These are phyloP conservation scores for Spinibarbus caldwelli DNA, from an alignment of 2,797 vertebrate genomes.

Conservation along the genomic window DNA sequence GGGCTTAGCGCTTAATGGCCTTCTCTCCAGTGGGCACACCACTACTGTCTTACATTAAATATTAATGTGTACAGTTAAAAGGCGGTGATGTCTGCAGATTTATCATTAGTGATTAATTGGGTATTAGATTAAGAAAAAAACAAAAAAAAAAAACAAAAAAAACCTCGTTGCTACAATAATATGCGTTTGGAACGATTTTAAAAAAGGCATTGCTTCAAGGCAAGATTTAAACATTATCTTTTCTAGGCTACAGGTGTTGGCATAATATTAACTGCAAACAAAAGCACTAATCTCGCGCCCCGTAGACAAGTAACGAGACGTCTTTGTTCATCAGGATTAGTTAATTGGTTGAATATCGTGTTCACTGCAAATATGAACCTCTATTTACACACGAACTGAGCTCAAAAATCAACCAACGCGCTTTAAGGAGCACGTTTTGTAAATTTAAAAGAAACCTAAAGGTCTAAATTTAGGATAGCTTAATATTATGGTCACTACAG, in stretches of 20 bases:
- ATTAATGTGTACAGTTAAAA: constrained; percentile 38
- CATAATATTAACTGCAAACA: constrained; percentile 57
- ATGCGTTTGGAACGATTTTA: neutral
- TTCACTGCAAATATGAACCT: constrained; percentile 53
- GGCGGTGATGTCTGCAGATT: neutral
- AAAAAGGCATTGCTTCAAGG: constrained; percentile 19
- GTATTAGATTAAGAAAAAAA: neutral
- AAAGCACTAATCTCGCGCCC: constrained; percentile 57
- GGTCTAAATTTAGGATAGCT: neutral
- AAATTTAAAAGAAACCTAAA: neutral
- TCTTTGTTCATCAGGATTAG: constrained; percentile 59
- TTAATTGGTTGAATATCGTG: constrained; percentile 50
- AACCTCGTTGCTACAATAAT: neutral
- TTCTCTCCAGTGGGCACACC: constrained; percentile 54
- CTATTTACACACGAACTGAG: constrained; percentile 33
- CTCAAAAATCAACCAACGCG: constrained; percentile 17
- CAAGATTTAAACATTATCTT: constrained; percentile 44
- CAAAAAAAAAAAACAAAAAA: neutral
- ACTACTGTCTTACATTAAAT: constrained; percentile 46
- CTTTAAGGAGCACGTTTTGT: neutral
- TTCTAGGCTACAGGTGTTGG: constrained; percentile 50
- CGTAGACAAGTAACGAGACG: constrained; percentile 52
- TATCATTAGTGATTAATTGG: constrained; percentile 34
- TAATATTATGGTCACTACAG: neutral
- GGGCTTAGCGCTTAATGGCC: constrained; percentile 63